Base-by-base conservation (phyloP, 2,888 invertebrate species). In the Pocota personata region DNA sequence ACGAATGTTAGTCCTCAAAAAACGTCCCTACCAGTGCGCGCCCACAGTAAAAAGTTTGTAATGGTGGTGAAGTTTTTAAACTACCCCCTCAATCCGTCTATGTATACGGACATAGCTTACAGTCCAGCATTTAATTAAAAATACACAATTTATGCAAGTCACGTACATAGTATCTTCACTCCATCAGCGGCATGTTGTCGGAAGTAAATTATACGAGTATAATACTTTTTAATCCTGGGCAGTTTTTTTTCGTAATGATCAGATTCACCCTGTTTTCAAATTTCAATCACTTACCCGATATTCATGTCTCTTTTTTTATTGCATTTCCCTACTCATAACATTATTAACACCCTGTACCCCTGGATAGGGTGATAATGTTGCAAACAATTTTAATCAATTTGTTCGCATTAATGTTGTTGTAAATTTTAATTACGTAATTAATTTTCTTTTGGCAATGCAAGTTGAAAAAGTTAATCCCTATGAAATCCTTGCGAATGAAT, bases 51-150 rank as follows among this genome's bases (percentile, higher is more conserved):
- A 10, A 30, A 40, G 62, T 21, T 30, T 5, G 43, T 30, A 24
- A 0, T 10, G 40, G 30, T 57, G 43, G 4, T 21, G 21, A 21
- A 48, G 4, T 48, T 8, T 48, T 16, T 19, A 7, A 21, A 48
- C 19, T 30, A 12, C 1, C 4, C 12, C 1, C 21, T 5, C 10
- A 12, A 27, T 35, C 21, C 21, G 4, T 35, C 14, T 10, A 62
- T 62, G 24, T 7, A 12, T 8, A 6, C 32, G 30, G 30, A 48
- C 24, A 46, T 6, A n/a, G 55, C 43, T 32, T 27, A 7, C 27
- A 30, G 19, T 30, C 32, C 21, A 55, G 21, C 37, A 58, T 76
- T 76, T 76, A 67, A 76, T 76, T 76, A 48, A 76, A 76, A 73
- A 21, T 27, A 62, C 62, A 73, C 73, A 64, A 75, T 55, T 75